Evolutionary conservation across 2,113 vertebrate genomes (phyloP), one percentile per base, ranked within the genome.

Genomic region (Rallus limicola): DNA sequence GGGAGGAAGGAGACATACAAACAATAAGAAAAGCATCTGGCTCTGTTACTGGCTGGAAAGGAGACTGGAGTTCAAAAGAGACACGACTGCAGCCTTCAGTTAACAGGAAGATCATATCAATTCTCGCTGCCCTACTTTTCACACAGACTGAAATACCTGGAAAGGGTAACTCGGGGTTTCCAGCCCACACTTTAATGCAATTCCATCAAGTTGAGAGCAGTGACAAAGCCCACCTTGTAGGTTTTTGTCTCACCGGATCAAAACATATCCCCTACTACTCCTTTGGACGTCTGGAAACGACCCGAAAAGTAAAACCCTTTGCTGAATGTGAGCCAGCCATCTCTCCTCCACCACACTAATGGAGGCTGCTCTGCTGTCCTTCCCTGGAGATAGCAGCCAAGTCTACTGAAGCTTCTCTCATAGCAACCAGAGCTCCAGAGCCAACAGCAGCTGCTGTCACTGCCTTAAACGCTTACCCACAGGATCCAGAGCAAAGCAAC

Each of bases 391-490:
- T 97, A 94, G 97, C 98, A 98, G 98, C 98, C 98, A 98, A 97
- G 97, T 97, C 98, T 97, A 98, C 97, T 98, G 97, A 98, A 98
- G 98, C 98, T 98, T 98, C 97, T 98, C 98, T 98, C 98, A 97
- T 98, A 98, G 98, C 98, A 98, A 98, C 98, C 97, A 97, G 97
- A 97, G 98, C 97, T 98, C 97, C 96, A 95, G 97, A 98, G 98
- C 98, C 97, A 97, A 95, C 95, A 93, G 97, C 98, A 98, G 98
- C 98, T 98, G 98, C 98, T 93, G 97, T 97, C 96, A 92, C 97
- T 83, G 97, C 97, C 97, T 98, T 96, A 94, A 97, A 98, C 64
- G 97, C 96, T 97, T 97, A 97, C 97, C 95, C 98, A 98, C 95
- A 97, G 96, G 97, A 98, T 97, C 96, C 96, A 97, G 97, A 96